Conservation (phyloP, 2,888 invertebrate species). For the Pyrrhopygopsis socrates region DNA sequence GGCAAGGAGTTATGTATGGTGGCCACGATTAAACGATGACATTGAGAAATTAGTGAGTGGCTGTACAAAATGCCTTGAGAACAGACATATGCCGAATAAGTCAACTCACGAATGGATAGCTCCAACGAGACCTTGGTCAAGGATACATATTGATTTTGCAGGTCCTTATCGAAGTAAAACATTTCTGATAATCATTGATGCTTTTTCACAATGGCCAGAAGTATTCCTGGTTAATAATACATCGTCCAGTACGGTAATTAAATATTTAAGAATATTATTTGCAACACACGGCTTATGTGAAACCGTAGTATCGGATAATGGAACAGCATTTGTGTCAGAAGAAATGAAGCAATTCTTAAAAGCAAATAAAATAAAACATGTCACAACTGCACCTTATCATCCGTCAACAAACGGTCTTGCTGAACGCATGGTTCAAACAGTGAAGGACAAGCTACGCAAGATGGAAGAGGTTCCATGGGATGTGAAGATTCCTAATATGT, state of each 20-base stretch:
- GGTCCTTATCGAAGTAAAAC: slow-evolving; percentile 67
- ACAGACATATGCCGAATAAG: slow-evolving; percentile 57
- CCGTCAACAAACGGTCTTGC: slow-evolving; percentile 71
- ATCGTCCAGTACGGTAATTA: slow-evolving; percentile 41
- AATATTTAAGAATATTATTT: background rate
- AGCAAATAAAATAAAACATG: slow-evolving; percentile 62
- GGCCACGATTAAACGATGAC: background rate
- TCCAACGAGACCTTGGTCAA: slow-evolving; percentile 60
- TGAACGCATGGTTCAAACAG: slow-evolving; percentile 74
- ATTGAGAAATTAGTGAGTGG: background rate
- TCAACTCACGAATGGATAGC: slow-evolving; percentile 51
- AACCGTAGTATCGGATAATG: slow-evolving; percentile 29
- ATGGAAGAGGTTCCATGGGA: slow-evolving; percentile 63
- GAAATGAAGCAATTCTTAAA: slow-evolving; percentile 68
- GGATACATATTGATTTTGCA: slow-evolving; percentile 74
- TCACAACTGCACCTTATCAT: slow-evolving; percentile 66
- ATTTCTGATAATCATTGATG: slow-evolving; percentile 69
- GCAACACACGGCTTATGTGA: slow-evolving; percentile 57
- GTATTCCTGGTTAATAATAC: slow-evolving; percentile 39
- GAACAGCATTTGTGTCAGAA: slow-evolving; percentile 56
- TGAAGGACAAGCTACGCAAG: slow-evolving; percentile 70
- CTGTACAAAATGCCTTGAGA: slow-evolving; percentile 32
- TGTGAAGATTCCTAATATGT: slow-evolving; percentile 43
- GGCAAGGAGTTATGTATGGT: background rate
- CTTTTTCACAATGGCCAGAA: slow-evolving; percentile 70